These are phyloP conservation scores for Watsonalla binaria DNA, from an alignment of 2,888 invertebrate species.

Conservation along the genomic window DNA sequence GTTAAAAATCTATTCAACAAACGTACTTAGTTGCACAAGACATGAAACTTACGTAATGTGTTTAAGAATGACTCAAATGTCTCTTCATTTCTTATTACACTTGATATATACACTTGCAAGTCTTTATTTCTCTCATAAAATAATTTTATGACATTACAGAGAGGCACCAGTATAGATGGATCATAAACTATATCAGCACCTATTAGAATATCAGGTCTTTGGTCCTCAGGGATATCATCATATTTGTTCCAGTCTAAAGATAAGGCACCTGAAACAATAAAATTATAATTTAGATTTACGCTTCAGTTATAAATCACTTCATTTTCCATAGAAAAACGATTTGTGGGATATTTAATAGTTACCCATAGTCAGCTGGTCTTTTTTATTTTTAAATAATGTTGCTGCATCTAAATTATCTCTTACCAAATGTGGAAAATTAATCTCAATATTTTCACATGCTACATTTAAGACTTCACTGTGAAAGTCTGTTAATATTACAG, in stretches of 20 bases:
- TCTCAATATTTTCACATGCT: constrained; percentile 79
- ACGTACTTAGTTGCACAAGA: neutral
- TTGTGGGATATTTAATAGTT: constrained; percentile 5
- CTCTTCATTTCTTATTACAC: constrained; percentile 79
- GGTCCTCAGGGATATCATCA: constrained; percentile 25
- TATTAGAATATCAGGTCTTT: constrained; percentile 58
- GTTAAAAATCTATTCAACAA: neutral
- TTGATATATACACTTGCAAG: constrained; percentile 53
- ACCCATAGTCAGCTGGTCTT: constrained; percentile 33
- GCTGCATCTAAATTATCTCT: constrained; percentile 11
- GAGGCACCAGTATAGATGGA: constrained; percentile 50
- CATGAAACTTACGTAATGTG: constrained; percentile 65
- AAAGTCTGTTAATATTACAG: constrained; percentile 83
- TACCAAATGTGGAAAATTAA: constrained; percentile 70
- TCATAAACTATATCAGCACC: constrained; percentile 71
- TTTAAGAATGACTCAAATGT: constrained; percentile 80
- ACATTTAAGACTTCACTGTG: constrained; percentile 82
- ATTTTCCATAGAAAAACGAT: no score
- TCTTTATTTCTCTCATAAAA: constrained; percentile 45
- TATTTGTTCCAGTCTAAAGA: constrained; percentile 56
- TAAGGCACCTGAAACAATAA: constrained; percentile 41
- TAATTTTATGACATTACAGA: constrained; percentile 45
- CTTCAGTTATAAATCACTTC: neutral
- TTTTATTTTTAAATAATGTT: constrained; percentile 23
- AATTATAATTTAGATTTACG: neutral